Conservation (phyloP, 2,113 vertebrate species). For the Pithys albifrons region DNA sequence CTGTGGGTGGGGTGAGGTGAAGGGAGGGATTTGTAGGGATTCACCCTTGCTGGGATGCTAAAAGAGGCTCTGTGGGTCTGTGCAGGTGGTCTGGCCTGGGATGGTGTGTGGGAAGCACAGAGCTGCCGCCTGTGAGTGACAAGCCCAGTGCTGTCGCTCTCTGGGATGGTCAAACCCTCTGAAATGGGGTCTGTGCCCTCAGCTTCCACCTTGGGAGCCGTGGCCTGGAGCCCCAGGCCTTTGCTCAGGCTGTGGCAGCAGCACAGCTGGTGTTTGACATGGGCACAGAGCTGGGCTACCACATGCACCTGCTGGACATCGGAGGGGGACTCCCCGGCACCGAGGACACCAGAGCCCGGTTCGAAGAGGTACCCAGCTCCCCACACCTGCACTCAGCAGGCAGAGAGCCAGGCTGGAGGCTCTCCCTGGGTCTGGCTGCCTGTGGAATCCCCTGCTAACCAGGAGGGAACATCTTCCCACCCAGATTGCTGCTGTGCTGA, state of each 20-base stretch:
- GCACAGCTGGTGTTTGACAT: constrained; percentile 78
- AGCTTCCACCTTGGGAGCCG: constrained; percentile 76
- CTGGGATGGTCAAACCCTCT: rapidly evolving
- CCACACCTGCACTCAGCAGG: rapidly evolving
- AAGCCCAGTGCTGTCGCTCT: rapidly evolving
- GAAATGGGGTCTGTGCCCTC: not conserved
- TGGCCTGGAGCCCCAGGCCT: constrained; percentile 65
- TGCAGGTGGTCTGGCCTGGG: not conserved
- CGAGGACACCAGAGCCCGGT: constrained; percentile 58
- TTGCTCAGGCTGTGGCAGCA: constrained; percentile 65
- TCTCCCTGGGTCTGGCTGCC: not conserved
- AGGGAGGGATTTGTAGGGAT: not conserved
- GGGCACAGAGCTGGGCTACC: constrained; percentile 75
- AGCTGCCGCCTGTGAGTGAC: not conserved
- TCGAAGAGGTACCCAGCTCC: constrained; percentile 72
- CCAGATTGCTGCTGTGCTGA: constrained; percentile 71
- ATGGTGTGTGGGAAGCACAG: not conserved
- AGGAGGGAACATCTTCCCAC: not conserved
- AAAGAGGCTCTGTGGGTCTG: rapidly evolving
- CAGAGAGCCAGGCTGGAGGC: not conserved
- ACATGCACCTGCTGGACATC: constrained; percentile 77
- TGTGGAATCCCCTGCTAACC: not conserved
- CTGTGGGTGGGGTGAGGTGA: not conserved
- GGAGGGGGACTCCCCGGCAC: constrained; percentile 76
- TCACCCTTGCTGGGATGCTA: not conserved